These are phyloP conservation scores for Typhlichthys subterraneus DNA, from an alignment of 2,797 vertebrate species.

Conservation along the genomic window DNA sequence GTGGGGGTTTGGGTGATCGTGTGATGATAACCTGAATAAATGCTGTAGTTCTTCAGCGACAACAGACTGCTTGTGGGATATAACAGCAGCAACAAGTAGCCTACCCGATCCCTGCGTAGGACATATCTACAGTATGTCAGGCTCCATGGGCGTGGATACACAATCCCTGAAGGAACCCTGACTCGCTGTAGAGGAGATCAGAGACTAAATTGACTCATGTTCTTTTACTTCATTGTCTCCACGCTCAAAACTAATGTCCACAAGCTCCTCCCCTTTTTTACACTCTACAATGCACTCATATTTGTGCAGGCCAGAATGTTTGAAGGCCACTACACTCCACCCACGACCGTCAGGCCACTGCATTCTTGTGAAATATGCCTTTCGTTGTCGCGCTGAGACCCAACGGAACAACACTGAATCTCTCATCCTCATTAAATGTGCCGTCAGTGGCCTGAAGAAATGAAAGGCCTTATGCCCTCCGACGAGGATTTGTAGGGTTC, in stretches of 20 bases:
- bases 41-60: slow-evolving; percentile 39
- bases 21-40: slow-evolving; percentile 54
- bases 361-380: slow-evolving; percentile 48
- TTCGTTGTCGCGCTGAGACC: slow-evolving; percentile 48
- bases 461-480: background rate
- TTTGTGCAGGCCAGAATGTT: slow-evolving; percentile 31
- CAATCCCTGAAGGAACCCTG: slow-evolving; percentile 11
- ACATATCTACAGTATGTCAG: background rate
- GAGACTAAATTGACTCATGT: slow-evolving; percentile 19
- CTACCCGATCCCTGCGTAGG: background rate
- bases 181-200: background rate
- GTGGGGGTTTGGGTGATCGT: slow-evolving; percentile 48
- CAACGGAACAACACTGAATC: slow-evolving; percentile 29
- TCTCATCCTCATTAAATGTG: slow-evolving; percentile 26
- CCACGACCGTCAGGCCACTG: slow-evolving; percentile 10
- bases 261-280: slow-evolving; percentile 24
- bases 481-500: background rate
- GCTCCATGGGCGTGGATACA: background rate
- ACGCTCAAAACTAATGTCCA: slow-evolving; percentile 8
- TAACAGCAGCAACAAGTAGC: slow-evolving; percentile 15
- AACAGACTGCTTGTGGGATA: slow-evolving; percentile 25
- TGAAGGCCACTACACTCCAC: slow-evolving; percentile 38
- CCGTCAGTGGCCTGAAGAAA: slow-evolving; percentile 10
- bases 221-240: slow-evolving; percentile 44
- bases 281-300: slow-evolving; percentile 30